These are phyloP conservation scores for Aleiodes sp. DNA, from an alignment of 1,140 invertebrate genomes.

Conservation along the genomic window DNA sequence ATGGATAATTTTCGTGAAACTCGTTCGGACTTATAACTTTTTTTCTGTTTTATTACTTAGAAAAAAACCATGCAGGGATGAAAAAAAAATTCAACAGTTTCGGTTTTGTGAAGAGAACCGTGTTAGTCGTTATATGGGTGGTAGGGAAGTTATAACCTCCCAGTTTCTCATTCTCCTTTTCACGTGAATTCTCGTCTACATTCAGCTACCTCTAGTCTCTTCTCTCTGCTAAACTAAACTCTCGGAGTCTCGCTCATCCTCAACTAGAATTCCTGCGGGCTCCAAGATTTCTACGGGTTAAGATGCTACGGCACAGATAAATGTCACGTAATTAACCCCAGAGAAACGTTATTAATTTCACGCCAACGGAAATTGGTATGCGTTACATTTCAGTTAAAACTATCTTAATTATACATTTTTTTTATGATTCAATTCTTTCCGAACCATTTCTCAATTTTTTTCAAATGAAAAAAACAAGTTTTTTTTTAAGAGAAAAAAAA, in stretches of 20 bases:
- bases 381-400: slow-evolving; percentile 45
- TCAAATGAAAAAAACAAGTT: no score
- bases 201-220: not conserved
- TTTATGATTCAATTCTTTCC: not conserved
- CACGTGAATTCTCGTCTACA: not conserved
- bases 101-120: not conserved
- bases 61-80: no score
- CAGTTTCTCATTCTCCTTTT: not conserved
- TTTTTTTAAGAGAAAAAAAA: no score
- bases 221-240: no score
- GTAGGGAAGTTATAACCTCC: not conserved
- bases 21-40: not conserved
- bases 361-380: slow-evolving; percentile 56
- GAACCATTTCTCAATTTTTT: no score
- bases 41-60: not conserved
- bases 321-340: slow-evolving; percentile 61
- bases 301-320: slow-evolving; percentile 58
- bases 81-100: not conserved
- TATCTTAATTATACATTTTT: not conserved
- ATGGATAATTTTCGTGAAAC: not conserved
- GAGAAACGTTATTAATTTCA: slow-evolving; percentile 58
- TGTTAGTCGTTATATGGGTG: not conserved
- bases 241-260: not conserved
- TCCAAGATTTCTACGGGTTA: slow-evolving; percentile 51
- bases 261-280: slow-evolving; percentile 46